phyloP scores from a whole-genome alignment of 2,797 vertebrate genomes.

The Amphiprion clarkii region DNA sequence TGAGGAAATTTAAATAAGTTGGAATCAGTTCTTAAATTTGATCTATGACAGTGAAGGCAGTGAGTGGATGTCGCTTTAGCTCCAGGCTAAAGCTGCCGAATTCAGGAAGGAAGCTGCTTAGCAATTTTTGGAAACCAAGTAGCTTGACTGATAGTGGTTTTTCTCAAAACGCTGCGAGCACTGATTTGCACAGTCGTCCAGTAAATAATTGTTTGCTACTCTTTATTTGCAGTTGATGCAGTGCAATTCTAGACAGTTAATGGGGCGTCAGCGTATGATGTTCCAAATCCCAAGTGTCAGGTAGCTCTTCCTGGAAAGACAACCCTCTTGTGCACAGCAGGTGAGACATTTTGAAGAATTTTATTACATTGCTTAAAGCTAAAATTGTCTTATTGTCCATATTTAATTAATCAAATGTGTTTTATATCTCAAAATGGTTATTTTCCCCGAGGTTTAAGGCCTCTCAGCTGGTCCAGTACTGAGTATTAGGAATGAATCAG shows the following conservation, averaged over 20 bases:
- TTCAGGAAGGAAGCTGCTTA: slow-evolving; percentile 40
- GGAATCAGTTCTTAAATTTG: slow-evolving; percentile 54
- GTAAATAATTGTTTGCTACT: slow-evolving; percentile 48
- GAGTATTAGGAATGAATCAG: neutral
- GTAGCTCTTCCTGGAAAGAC: neutral
- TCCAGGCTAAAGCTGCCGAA: slow-evolving; percentile 39
- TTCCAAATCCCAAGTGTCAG: neutral
- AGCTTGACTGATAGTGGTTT: slow-evolving; percentile 53
- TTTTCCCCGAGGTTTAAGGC: neutral
- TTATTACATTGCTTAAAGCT: neutral
- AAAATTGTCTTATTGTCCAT: neutral
- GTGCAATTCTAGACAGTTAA: slow-evolving; percentile 13
- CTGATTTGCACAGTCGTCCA: slow-evolving; percentile 35
- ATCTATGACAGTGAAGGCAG: slow-evolving; percentile 52
- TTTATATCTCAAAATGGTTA: neutral
- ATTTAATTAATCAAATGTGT: neutral
- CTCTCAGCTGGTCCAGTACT: neutral
- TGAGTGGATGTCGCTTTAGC: slow-evolving; percentile 33
- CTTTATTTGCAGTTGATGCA: slow-evolving; percentile 30
- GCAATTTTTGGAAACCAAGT: slow-evolving; percentile 39
- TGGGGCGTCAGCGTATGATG: slow-evolving; percentile 17
- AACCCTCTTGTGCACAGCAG: neutral
- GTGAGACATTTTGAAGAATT: neutral
- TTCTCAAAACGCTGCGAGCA: slow-evolving; percentile 32
- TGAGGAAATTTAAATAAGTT: slow-evolving; percentile 51